phyloP scores from a whole-genome alignment of 2,797 vertebrate species.

The Arctocebus calabarensis region DNA sequence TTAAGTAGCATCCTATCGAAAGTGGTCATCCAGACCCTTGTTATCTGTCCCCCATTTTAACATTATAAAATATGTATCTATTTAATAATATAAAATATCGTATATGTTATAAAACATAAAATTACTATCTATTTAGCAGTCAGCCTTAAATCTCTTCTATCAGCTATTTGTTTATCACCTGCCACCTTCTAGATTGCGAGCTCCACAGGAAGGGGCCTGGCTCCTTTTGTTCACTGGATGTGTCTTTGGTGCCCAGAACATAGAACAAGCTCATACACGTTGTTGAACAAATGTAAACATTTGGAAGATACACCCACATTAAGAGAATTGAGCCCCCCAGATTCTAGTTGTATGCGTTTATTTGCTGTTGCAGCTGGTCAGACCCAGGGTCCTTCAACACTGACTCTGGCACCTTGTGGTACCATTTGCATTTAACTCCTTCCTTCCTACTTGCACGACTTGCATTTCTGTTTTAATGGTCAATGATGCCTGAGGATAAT shows the following conservation, averaged over 20 bases:
- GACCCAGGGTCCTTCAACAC: neutral
- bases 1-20: neutral
- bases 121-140: neutral
- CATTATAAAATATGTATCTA: neutral
- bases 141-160: neutral
- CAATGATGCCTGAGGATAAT: neutral
- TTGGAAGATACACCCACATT: neutral
- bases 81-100: neutral
- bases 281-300: neutral
- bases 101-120: neutral
- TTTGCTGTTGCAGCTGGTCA: neutral
- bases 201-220: neutral
- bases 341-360: neutral
- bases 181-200: neutral
- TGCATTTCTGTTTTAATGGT: neutral
- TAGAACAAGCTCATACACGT: neutral
- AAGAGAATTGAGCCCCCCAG: neutral
- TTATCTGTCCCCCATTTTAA: neutral
- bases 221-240: neutral
- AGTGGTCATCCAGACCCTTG: neutral
- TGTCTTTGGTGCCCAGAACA: neutral
- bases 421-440: neutral
- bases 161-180: neutral
- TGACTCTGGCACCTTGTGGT: neutral
- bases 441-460: neutral